Conservation (phyloP, 30 jellyfish, hydroid and myxozoan genomes). For the Clytia hemisphaerica region DNA sequence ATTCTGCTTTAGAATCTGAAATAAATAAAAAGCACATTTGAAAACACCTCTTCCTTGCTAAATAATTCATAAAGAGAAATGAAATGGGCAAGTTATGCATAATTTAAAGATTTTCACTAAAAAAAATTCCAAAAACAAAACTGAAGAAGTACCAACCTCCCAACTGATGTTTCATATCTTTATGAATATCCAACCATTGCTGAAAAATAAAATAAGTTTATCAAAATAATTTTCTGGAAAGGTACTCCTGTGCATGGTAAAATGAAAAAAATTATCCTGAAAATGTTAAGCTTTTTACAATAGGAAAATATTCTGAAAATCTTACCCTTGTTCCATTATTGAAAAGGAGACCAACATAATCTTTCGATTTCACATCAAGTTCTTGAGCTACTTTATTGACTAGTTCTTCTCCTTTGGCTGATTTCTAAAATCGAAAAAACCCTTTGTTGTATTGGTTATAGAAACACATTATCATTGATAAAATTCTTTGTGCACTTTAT, state of each 20-base stretch:
- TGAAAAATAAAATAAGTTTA: conserved; percentile 11
- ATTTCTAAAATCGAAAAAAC: conserved; percentile 39
- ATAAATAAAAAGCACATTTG: background rate
- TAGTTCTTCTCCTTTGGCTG: conserved; percentile 63
- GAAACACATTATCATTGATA: background rate
- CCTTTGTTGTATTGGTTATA: background rate
- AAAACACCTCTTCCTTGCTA: background rate
- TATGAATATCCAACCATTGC: conserved; percentile 82
- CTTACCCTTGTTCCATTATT: conserved; percentile 4
- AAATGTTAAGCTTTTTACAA: background rate
- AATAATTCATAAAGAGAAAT: background rate
- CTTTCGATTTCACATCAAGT: conserved; percentile 51
- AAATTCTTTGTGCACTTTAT: conserved; percentile 12
- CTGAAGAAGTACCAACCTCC: conserved; percentile 39
- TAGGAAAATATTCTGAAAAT: background rate
- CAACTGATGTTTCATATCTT: conserved; percentile 66
- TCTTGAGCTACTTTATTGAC: conserved; percentile 45
- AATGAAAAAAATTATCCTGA: background rate
- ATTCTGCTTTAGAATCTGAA: conserved; percentile 46
- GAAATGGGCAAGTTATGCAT: background rate
- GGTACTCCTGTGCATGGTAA: background rate
- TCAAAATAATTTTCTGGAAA: background rate
- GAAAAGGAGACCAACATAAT: conserved; percentile 66
- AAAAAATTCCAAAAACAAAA: no score
- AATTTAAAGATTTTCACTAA: no score